Evolutionary conservation across 1,140 invertebrate species (phyloP).

Genomic region (Popillia japonica): DNA sequence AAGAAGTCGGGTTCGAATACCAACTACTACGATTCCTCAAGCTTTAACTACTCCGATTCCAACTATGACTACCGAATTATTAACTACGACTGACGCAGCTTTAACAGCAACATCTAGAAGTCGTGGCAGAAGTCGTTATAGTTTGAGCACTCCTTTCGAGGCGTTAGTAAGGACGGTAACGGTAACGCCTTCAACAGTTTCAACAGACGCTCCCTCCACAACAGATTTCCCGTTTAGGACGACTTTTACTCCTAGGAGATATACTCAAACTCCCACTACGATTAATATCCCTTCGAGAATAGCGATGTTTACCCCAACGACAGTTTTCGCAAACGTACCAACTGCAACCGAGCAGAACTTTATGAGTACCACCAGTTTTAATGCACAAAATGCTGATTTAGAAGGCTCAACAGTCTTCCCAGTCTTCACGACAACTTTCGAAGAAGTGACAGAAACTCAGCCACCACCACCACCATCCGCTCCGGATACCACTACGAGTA

Average conservation of each 20-base stretch:
- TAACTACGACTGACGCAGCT: slow-evolving; percentile 40
- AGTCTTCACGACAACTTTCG: slow-evolving; percentile 39
- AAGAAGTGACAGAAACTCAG: slow-evolving; percentile 32
- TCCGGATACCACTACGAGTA: slow-evolving; percentile 37
- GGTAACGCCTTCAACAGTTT: slow-evolving; percentile 21
- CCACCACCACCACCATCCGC: not conserved
- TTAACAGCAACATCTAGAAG: slow-evolving; percentile 45
- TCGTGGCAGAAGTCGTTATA: not conserved
- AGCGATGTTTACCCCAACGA: not conserved
- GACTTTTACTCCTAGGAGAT: slow-evolving; percentile 4
- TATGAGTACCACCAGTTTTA: slow-evolving; percentile 28
- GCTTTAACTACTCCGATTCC: slow-evolving; percentile 26
- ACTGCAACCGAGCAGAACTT: slow-evolving; percentile 4
- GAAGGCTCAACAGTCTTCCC: slow-evolving; percentile 26
- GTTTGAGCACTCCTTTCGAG: not conserved
- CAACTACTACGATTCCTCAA: slow-evolving; percentile 43
- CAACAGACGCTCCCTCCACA: not conserved
- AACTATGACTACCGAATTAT: slow-evolving; percentile 38
- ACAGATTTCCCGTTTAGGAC: slow-evolving; percentile 33
- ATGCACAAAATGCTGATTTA: slow-evolving; percentile 22
- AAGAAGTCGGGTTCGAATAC: slow-evolving; percentile 15
- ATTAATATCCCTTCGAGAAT: slow-evolving; percentile 1
- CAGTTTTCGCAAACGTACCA: not conserved
- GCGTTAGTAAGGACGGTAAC: not conserved
- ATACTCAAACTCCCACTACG: slow-evolving; percentile 42